Base-by-base conservation (phyloP, 1,140 invertebrate species). In the Drosophila fuyamai region DNA sequence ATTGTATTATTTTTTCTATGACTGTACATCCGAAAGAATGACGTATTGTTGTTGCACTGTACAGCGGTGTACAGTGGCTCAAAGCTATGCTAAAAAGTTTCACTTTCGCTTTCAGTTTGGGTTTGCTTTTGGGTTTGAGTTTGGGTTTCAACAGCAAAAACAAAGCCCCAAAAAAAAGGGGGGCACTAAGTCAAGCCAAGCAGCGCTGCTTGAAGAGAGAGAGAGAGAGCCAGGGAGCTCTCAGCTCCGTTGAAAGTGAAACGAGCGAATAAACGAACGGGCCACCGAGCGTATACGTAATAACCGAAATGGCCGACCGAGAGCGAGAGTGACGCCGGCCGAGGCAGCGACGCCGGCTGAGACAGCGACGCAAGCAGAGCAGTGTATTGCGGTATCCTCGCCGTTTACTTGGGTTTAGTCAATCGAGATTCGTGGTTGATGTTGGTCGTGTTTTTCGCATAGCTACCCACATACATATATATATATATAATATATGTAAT, bases 361-460 rank as follows among this genome's bases (percentile, higher is more conserved):
- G 38, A 38, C 70, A 38, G 60, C 36, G 54, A 54, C 73, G 72
- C 55, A 78, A 48, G 48, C 48, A 13, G 29, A 51, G 27, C 79
- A 88, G 83, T 90, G 82, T 91, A 85, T 91, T 78, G 84, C 82
- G 90, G 91, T 82, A 91, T 92, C 88, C 90, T 92, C 84, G 90
- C 76, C 91, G 73, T 82, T 89, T 91, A 79, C 85, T 92, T 92
- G 89, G 72, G 83, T 85, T 92, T 91, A 92, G 89, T 92, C 83
- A 92, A 92, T 92, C 90, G 91, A 92, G 89, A 90, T 91, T 89
- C 91, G 92, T 91, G 86, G 91, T 92, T 91, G 92, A 90, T 90
- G 89, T 92, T 92, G 89, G 90, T 92, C 91, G 92, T 92, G 90
- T 89, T 92, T 89, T 92, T 92, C 83, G 80, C 78, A 79, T 79